Percentiles rank a stretch among this genome's conserved stretches.
These are phyloP conservation scores for Aromia moschata DNA, from an alignment of 2,888 invertebrate species.

Conservation along the genomic window DNA sequence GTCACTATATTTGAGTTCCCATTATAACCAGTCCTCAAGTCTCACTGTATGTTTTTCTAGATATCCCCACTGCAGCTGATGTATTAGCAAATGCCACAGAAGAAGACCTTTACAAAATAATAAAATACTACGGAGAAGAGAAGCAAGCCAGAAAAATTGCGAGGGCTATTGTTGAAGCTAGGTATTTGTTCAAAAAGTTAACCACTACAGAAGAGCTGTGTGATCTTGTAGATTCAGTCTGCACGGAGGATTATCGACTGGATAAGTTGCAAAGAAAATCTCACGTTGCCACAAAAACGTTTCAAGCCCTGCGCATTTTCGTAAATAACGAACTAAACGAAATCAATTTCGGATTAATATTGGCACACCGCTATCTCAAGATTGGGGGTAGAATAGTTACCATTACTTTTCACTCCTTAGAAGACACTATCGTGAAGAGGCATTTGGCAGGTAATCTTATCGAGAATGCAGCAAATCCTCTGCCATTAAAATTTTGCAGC, in stretches of 20 bases:
- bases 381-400: constrained; percentile 81
- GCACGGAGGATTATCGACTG: constrained; percentile 58
- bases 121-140: constrained; percentile 94
- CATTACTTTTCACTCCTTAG: constrained; percentile 91
- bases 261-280: constrained; percentile 80
- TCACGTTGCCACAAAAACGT: constrained; percentile 91
- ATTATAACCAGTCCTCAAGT: too few species aligned
- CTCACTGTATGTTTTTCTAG: constrained; percentile 34
- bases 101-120: constrained; percentile 79
- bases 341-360: constrained; percentile 85
- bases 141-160: constrained; percentile 87
- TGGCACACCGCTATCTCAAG: constrained; percentile 82
- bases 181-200: constrained; percentile 70
- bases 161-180: constrained; percentile 83
- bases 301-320: constrained; percentile 93
- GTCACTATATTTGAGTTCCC: too few species aligned
- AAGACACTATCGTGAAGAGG: constrained; percentile 92
- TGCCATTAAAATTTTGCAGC: constrained; percentile 78
- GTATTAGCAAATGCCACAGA: constrained; percentile 84
- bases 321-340: constrained; percentile 97
- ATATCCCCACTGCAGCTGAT: constrained; percentile 82
- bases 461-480: constrained; percentile 75
- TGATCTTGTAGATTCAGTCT: constrained; percentile 65
- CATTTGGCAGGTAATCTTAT: constrained; percentile 82
- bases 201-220: constrained; percentile 86